Evolutionary conservation across 2,113 vertebrate genomes (phyloP), one percentile per base, ranked within the genome.

Genomic region (Psilopsiagon aurifrons): DNA sequence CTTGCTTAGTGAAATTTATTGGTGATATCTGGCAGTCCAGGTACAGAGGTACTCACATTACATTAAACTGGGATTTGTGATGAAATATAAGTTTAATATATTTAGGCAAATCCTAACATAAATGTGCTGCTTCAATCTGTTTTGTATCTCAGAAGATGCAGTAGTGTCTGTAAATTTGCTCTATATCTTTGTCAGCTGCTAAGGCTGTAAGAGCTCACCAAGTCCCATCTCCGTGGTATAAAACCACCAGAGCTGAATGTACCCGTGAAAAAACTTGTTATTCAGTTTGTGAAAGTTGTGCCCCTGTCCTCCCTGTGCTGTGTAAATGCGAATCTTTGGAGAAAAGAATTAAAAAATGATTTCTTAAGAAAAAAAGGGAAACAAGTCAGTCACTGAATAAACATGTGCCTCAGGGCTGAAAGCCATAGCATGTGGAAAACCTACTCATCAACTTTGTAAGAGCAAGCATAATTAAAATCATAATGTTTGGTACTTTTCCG

Each of bases 391-490:
- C 27, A 55, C 55, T 68, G 28, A 90, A 77, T 66, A 64, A 68
- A 66, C 0, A 0, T 5, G 9, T 52, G 54, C 73, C 73, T 88
- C 13, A 31, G 76, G 76, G 64, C 73, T 77, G n/a, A 39, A 46
- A 83, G 37, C 33, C 37, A 43, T 46, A 59, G 29, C 2, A 0
- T 44, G 23, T 64, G 44, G 55, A 91, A 93, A 88, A 93, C 76
- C 70, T 77, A 33, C 49, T 27, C 47, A 55, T 73, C 33, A 44
- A 13, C 62, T 83, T 88, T 62, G 63, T 79, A 79, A 90, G 43
- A 90, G 39, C 60, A 79, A 64, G 41, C 29, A 27, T 93, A 85
- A 79, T 79, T 93, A 77, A 57, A 86, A 86, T 59, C 33, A 46
- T 6, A 25, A 11, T 1, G 2, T 66, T 83, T 83, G 63, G n/a